phyloP scores from a whole-genome alignment of 2,113 vertebrate genomes.

The Mohoua ochrocephala region DNA sequence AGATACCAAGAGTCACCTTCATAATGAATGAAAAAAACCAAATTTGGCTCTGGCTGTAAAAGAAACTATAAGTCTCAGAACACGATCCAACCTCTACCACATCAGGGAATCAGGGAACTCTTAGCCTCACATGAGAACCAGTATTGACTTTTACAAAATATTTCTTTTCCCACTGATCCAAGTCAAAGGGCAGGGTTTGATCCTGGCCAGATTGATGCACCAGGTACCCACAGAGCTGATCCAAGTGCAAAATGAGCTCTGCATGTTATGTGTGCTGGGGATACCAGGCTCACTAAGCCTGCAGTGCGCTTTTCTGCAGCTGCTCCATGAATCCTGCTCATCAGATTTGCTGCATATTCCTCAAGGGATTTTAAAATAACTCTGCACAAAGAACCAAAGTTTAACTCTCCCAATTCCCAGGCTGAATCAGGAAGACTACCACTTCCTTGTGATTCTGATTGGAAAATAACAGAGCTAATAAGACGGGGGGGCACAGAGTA shows the following conservation, averaged over 20 bases:
- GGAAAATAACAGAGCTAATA: background rate
- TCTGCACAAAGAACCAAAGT: background rate
- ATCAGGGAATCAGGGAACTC: background rate
- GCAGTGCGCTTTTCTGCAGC: background rate
- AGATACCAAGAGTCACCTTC: background rate
- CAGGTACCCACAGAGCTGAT: background rate
- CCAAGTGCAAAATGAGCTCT: background rate
- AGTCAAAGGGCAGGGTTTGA: background rate
- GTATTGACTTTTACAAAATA: background rate
- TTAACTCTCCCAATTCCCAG: background rate
- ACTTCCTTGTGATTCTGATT: background rate
- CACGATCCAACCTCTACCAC: background rate
- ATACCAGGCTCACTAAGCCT: background rate
- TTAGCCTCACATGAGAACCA: background rate
- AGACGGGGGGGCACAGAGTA: background rate
- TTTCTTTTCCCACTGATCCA: background rate
- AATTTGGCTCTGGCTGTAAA: background rate
- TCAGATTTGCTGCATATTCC: background rate
- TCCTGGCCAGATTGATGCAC: fast-evolving
- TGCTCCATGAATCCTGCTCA: background rate
- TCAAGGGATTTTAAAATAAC: background rate
- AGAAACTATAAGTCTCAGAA: background rate
- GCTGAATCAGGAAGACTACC: background rate
- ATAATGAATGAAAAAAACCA: background rate
- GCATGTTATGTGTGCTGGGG: background rate